A percentile compares a stretch with the other conserved stretches of the same genome.
phyloP scores from a whole-genome alignment of 1,140 invertebrate genomes.

The Geopemphigus sp. region DNA sequence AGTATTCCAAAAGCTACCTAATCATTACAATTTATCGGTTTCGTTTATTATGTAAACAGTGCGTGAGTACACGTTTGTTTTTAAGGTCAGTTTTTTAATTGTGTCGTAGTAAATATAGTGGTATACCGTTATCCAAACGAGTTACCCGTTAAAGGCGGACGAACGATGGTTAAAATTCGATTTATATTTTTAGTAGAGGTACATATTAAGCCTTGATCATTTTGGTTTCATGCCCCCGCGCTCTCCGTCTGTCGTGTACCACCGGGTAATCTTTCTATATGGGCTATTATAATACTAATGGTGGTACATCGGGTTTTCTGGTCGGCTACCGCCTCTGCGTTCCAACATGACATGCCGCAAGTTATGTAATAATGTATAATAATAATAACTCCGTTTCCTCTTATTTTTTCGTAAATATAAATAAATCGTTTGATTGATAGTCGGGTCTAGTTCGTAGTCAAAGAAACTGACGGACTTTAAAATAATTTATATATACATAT shows the following conservation, averaged over 20 bases:
- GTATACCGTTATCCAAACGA: background rate
- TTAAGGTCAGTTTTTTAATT: background rate
- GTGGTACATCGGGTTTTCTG: background rate
- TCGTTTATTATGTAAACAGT: background rate
- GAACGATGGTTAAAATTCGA: background rate
- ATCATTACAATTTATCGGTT: background rate
- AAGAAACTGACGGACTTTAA: too few species aligned
- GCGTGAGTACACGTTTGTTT: background rate
- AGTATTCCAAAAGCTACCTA: too few species aligned
- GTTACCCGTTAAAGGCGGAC: too few species aligned
- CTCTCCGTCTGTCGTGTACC: background rate
- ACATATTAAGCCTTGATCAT: background rate
- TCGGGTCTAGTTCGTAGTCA: background rate
- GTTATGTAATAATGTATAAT: too few species aligned
- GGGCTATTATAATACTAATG: background rate
- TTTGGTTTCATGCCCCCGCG: background rate
- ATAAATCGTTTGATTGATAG: too few species aligned
- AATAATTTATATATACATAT: background rate
- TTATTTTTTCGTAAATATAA: conserved; percentile 1
- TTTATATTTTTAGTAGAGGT: background rate
- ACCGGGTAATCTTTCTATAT: background rate
- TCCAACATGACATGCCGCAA: background rate
- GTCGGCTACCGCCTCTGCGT: background rate
- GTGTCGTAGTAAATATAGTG: too few species aligned
- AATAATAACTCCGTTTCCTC: background rate